Evolutionary conservation across 2,797 vertebrate species (phyloP).

Genomic region (Triplophysa yarkandensis): DNA sequence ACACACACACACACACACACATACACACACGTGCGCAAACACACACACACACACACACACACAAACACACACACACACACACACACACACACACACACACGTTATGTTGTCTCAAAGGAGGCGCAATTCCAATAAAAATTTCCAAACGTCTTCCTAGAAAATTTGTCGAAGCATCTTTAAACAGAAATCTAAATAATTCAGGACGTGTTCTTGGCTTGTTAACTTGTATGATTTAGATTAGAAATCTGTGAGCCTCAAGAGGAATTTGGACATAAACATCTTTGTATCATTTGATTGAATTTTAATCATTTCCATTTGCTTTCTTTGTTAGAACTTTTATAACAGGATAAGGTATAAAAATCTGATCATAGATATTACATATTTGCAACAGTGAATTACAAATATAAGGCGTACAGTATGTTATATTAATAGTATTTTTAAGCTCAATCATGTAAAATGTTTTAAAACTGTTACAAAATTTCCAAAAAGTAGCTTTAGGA

Average conservation of each 20-base stretch:
- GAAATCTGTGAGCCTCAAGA: not conserved
- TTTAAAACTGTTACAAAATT: too few species aligned
- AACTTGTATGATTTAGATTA: not conserved
- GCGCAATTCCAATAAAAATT: slow-evolving; percentile 29
- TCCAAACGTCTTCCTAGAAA: slow-evolving; percentile 11
- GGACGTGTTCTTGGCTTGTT: slow-evolving; percentile 10
- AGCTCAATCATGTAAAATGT: not conserved
- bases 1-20: slow-evolving; percentile 40
- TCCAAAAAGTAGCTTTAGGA: too few species aligned
- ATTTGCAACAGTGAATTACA: too few species aligned
- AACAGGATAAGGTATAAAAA: too few species aligned
- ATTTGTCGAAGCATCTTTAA: not conserved
- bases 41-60: slow-evolving; percentile 43
- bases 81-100: slow-evolving; percentile 32
- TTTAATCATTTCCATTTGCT: too few species aligned
- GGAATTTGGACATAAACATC: not conserved
- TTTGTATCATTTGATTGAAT: not conserved
- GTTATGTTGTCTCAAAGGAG: not conserved
- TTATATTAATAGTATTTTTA: not conserved
- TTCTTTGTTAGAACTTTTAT: too few species aligned
- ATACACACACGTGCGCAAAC: slow-evolving; percentile 40
- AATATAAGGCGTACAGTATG: too few species aligned
- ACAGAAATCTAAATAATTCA: slow-evolving; percentile 24
- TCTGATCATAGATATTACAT: too few species aligned
- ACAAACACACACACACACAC: slow-evolving; percentile 42